Conservation (phyloP, 2,888 invertebrate species). For the Troides aeacus region DNA sequence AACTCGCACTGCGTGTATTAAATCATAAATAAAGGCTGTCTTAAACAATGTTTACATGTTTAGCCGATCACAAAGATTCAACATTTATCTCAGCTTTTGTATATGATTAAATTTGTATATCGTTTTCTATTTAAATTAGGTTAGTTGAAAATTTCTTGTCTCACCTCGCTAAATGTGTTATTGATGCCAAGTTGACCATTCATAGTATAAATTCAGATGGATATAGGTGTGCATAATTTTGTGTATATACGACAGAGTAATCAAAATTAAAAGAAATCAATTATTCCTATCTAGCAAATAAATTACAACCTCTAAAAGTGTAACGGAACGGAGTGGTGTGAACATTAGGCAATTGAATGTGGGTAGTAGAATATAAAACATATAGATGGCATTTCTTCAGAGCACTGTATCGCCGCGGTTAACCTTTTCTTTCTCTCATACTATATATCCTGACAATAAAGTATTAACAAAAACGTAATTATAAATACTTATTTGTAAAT, state of each 20-base stretch:
- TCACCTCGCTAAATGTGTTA: neutral
- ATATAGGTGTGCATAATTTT: constrained; percentile 1
- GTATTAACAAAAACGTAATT: neutral
- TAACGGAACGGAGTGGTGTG: neutral
- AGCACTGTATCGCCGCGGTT: neutral
- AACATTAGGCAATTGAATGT: neutral
- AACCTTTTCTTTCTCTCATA: neutral
- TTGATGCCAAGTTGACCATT: constrained; percentile 4
- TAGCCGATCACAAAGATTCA: neutral
- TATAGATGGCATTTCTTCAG: neutral
- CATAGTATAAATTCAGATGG: neutral
- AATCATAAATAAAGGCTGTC: constrained; percentile 17
- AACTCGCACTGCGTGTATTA: constrained; percentile 11
- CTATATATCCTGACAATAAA: constrained; percentile 5
- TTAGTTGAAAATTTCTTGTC: neutral
- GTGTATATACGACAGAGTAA: constrained; percentile 7
- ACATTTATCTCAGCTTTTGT: constrained; percentile 15
- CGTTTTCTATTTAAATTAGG: neutral
- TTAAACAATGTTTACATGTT: constrained; percentile 7
- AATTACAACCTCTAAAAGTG: neutral
- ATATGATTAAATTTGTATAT: constrained; percentile 11
- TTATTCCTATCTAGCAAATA: neutral
- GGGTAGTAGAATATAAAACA: neutral
- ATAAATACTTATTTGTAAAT: constrained; percentile 3
- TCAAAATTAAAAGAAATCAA: neutral